Conservation (phyloP, 1,140 invertebrate genomes). For the Ceratosolen solmsi region DNA sequence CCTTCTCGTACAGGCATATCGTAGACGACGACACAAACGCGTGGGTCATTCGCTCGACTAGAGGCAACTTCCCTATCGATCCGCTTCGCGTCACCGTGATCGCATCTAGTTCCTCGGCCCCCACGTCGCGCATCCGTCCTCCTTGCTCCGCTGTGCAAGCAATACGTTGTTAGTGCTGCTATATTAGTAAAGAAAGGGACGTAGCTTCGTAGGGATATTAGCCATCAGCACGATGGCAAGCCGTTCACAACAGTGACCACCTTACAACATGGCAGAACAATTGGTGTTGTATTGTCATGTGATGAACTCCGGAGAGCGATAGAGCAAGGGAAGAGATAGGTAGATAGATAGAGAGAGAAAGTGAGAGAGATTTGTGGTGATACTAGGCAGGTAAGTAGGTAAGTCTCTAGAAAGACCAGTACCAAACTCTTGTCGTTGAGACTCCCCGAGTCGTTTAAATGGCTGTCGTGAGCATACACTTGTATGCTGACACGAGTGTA, state of each 20-base stretch:
- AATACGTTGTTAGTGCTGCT: not conserved
- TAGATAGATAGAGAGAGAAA: not conserved
- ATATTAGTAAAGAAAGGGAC: not conserved
- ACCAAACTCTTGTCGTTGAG: too few relatives aligned
- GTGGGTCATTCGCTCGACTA: not conserved
- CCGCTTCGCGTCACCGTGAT: not conserved
- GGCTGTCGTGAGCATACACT: not conserved
- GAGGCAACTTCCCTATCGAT: conserved; percentile 10
- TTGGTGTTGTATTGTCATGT: conserved; percentile 76
- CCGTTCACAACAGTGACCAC: conserved; percentile 68
- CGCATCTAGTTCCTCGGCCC: not conserved
- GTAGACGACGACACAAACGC: not conserved
- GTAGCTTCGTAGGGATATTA: conserved; percentile 30
- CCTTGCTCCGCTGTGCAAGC: not conserved
- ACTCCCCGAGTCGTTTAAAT: too few relatives aligned
- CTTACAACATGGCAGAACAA: conserved; percentile 78
- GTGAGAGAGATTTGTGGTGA: not conserved
- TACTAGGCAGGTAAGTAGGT: not conserved
- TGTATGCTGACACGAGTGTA: not conserved
- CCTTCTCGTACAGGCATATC: not conserved
- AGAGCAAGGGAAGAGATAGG: not conserved
- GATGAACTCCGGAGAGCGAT: conserved; percentile 62
- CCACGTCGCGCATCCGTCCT: not conserved
- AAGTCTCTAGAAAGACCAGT: not conserved
- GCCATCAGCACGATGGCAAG: conserved; percentile 57